Percentiles rank a stretch among this genome's conserved stretches.
Evolutionary conservation across 2,888 invertebrate species (phyloP).

Genomic region (Cephalotes varians): DNA sequence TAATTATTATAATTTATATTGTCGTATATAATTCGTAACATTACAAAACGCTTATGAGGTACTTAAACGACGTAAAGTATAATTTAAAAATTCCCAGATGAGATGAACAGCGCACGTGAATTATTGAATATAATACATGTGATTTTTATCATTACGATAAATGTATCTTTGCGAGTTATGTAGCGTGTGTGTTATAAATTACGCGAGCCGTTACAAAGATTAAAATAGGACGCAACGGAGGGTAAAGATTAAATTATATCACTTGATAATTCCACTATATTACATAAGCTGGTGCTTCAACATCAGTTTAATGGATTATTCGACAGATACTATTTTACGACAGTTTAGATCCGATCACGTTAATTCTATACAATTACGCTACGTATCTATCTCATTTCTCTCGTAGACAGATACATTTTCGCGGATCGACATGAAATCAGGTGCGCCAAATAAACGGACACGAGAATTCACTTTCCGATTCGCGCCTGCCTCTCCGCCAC

Average conservation of each 20-base stretch:
- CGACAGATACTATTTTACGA: background rate
- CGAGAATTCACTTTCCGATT: conserved; percentile 40
- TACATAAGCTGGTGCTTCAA: background rate
- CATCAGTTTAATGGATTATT: conserved; percentile 20
- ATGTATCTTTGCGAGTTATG: background rate
- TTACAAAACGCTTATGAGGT: conserved; percentile 15
- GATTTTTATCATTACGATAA: conserved; percentile 25
- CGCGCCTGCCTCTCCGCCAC: background rate
- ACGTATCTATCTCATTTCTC: background rate
- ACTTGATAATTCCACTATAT: conserved; percentile 9
- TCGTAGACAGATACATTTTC: conserved; percentile 27
- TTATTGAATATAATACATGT: conserved; percentile 8
- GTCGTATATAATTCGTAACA: background rate
- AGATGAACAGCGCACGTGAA: background rate
- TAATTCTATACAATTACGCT: conserved; percentile 1
- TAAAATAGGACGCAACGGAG: background rate
- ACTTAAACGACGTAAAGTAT: conserved; percentile 4
- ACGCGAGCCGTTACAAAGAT: background rate
- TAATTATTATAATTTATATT: conserved; percentile 18
- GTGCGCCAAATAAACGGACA: conserved; percentile 30
- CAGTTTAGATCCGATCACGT: conserved; percentile 11
- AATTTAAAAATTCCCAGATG: conserved; percentile 31
- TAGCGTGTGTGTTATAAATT: background rate
- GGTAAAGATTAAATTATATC: background rate
- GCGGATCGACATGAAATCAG: conserved; percentile 20